Base-by-base conservation (phyloP, 2,888 invertebrate genomes). In the Periphyllus acericola region DNA sequence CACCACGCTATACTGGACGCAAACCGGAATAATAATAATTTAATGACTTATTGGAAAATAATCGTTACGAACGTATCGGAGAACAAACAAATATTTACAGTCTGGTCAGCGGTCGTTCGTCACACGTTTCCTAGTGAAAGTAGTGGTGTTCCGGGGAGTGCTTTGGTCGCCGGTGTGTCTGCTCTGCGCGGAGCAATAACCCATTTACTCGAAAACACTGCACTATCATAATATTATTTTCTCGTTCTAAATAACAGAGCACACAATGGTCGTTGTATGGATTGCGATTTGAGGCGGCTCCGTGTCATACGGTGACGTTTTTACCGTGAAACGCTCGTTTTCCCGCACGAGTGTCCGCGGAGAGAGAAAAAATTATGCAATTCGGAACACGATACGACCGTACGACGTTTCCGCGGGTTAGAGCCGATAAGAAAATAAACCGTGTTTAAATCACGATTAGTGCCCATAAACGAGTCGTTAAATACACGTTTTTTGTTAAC, bases 11-110 rank as follows among this genome's bases (percentile, higher is more conserved):
- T 9, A n/a, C 17, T n/a, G 32, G 32, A n/a, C 3, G 14, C 46
- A 46, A 46, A 46, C 14, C 46, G 1, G 46, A 46, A 46, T 46
- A 46, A 14, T 46, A 14, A 46, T 46, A n/a, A n/a, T 46, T 40
- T 14, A 14, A 14, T 46, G 46, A 68, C 29, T 81, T 29, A 40
- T 81, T 81, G 21, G n/a, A 40, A 68, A 81, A 68, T 81, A 81
- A n/a, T 66, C 21, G 36, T 80, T 25, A 36, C n/a, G n/a, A 80
- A 80, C 60, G n/a, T 80, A 80, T 66, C 8, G 25, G 36, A 60
- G 19, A 60, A 66, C 34, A 25, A 34, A 29, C 72, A 21, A 36
- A 29, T 32, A 55, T 60, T 6, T 60, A 21, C 21, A 21, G 46
- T 46, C 11, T 60, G 25, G 60, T 60, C 60, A 19, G 21, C 9